Evolutionary conservation across 2,113 vertebrate species (phyloP).

Genomic region (Hippopotamus amphibius): DNA sequence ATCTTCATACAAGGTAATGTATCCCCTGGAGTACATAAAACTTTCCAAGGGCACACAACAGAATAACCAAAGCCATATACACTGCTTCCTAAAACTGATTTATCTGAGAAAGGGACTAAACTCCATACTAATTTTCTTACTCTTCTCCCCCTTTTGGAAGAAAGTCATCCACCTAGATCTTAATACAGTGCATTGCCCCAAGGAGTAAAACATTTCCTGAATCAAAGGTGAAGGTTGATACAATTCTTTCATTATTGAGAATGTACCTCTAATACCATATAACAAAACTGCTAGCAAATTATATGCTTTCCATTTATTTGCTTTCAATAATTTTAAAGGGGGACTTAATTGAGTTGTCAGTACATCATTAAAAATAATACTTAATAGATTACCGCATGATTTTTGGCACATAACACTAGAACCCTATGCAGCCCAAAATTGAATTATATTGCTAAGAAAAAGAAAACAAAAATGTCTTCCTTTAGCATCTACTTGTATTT

Average conservation of each 20-base stretch:
- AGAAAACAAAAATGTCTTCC: background rate
- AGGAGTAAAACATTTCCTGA: background rate
- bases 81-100: background rate
- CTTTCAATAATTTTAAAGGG: constrained; percentile 34
- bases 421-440: background rate
- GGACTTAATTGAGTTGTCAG: background rate
- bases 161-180: background rate
- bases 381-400: background rate
- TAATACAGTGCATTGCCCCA: background rate
- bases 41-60: background rate
- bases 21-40: background rate
- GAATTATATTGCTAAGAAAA: background rate
- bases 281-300: background rate
- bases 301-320: background rate
- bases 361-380: constrained; percentile 5
- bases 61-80: background rate
- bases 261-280: background rate
- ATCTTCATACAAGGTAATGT: background rate
- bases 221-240: background rate
- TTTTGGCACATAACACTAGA: background rate
- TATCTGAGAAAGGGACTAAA: background rate
- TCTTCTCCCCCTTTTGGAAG: background rate
- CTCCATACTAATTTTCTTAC: background rate
- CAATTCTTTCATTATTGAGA: background rate
- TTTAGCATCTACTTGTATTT: background rate